These are phyloP conservation scores for Chrysolina americana DNA, from an alignment of 2,888 invertebrate species.

Conservation along the genomic window DNA sequence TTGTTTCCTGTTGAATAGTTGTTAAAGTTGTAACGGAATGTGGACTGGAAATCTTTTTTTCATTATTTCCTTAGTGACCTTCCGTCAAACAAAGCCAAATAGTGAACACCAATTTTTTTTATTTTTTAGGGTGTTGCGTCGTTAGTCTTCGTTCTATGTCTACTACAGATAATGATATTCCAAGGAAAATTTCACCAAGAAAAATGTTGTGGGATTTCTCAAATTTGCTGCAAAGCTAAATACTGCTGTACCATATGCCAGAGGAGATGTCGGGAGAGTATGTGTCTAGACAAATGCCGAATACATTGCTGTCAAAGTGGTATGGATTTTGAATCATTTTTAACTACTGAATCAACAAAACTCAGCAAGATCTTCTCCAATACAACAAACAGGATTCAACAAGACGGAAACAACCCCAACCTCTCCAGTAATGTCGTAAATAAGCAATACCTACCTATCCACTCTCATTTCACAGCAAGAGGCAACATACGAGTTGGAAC, in stretches of 20 bases:
- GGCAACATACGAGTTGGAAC: not conserved
- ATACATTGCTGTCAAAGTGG: not conserved
- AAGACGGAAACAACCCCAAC: not conserved
- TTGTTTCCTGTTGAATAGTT: too few species aligned
- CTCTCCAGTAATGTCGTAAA: not conserved
- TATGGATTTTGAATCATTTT: not conserved
- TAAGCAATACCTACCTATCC: not conserved
- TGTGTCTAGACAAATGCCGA: not conserved
- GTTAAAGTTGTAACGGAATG: too few species aligned
- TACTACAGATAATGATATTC: not conserved
- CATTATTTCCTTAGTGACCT: too few species aligned
- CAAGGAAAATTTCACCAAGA: not conserved
- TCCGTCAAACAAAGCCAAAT: too few species aligned
- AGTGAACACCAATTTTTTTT: too few species aligned
- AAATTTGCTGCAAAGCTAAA: not conserved
- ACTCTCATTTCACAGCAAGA: not conserved
- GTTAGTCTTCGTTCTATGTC: not conserved
- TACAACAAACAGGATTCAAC: not conserved
- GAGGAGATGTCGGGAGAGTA: not conserved
- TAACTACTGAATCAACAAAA: not conserved
- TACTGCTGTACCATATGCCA: not conserved
- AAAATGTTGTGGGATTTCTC: not conserved
- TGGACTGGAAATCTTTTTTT: too few species aligned
- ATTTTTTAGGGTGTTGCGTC: not conserved
- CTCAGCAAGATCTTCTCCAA: not conserved